phyloP scores from a whole-genome alignment of 2,113 vertebrate species.

The Mustelus asterias region DNA sequence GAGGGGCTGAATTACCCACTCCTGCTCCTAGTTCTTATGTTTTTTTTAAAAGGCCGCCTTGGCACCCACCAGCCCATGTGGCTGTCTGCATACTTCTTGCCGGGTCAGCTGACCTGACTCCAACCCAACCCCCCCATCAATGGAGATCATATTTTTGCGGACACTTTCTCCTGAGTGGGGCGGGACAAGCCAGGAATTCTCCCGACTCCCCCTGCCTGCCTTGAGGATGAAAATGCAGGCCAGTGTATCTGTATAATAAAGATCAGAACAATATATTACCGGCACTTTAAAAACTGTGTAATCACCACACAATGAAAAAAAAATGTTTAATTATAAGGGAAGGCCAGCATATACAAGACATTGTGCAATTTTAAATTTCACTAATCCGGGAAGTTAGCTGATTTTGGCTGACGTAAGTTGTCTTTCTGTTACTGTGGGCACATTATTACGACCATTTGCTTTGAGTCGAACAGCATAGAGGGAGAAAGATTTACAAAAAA shows the following conservation, averaged over 20 bases:
- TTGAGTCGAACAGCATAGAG: neutral
- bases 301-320: slow-evolving; percentile 3
- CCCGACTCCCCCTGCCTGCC: too few relatives aligned
- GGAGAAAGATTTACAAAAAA: neutral
- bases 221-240: too few relatives aligned
- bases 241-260: neutral
- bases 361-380: neutral
- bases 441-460: neutral
- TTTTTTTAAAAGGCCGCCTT: too few relatives aligned
- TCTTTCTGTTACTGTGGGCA: neutral
- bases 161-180: too few relatives aligned
- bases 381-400: neutral
- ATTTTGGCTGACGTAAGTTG: neutral
- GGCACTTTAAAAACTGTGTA: neutral
- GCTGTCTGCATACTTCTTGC: too few relatives aligned
- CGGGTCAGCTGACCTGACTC: too few relatives aligned
- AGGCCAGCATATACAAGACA: neutral
- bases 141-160: too few relatives aligned
- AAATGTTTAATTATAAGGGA: neutral
- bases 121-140: too few relatives aligned
- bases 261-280: neutral
- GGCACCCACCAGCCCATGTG: too few relatives aligned
- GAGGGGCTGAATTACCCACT: too few relatives aligned
- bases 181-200: too few relatives aligned
- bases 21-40: too few relatives aligned